Evolutionary conservation across 2,797 vertebrate genomes (phyloP).

Genomic region (Lepilemur ruficaudatus): DNA sequence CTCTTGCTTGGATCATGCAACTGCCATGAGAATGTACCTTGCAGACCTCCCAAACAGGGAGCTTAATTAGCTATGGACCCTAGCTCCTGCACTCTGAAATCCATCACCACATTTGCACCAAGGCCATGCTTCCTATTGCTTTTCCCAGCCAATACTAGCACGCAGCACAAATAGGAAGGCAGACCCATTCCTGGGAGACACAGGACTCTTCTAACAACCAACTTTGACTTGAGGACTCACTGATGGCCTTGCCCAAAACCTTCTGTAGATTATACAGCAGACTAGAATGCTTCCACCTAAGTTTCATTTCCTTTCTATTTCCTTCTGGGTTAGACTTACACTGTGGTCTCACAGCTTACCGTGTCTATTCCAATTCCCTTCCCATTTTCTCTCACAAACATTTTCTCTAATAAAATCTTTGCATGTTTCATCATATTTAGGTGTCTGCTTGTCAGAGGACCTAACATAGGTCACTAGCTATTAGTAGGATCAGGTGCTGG

Average conservation of each 20-base stretch:
- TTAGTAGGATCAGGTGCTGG: not conserved
- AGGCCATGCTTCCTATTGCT: not conserved
- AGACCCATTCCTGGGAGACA: not conserved
- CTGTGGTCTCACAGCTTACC: not conserved
- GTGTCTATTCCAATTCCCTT: not conserved
- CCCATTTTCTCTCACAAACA: not conserved
- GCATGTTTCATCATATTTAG: not conserved
- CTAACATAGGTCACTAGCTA: not conserved
- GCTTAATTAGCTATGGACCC: not conserved
- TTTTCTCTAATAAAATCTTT: constrained; percentile 1
- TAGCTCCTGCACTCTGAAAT: not conserved
- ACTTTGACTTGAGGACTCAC: not conserved
- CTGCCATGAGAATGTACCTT: not conserved
- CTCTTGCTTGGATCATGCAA: not conserved
- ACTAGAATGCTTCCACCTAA: not conserved
- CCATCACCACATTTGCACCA: not conserved
- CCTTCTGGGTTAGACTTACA: not conserved
- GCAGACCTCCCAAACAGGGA: not conserved
- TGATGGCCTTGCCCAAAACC: not conserved
- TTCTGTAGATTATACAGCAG: not conserved
- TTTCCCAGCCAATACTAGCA: not conserved
- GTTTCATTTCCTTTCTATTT: not conserved
- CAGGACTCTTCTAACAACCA: not conserved
- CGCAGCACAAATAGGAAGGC: not conserved
- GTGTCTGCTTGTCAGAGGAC: not conserved